Base-by-base conservation (phyloP, 2,888 invertebrate species). In the Agapostemon virescens region DNA sequence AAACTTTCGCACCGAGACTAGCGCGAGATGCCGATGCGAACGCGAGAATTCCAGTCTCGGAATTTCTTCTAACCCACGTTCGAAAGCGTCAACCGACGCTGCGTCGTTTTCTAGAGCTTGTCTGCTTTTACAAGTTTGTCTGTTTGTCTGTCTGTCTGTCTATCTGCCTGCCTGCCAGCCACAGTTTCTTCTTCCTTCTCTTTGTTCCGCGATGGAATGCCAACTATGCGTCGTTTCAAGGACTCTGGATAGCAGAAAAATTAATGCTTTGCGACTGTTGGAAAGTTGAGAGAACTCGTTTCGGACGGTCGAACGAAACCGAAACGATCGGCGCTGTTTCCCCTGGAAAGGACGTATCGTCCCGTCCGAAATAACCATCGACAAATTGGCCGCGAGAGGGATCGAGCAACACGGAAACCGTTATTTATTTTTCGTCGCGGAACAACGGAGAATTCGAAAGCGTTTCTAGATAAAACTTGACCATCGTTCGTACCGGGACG, bases 1-100 rank as follows among this genome's bases (percentile, higher is more conserved):
- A 58, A 79, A 84, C 84, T 84, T 80, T 84, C 80, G 77, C 78
- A 71, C 78, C 73, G 72, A 82, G 78, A 78, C 74, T 36, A 85
- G 85, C 81, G 85, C 80, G 81, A 81, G 84, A 83, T 77, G 68
- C 58, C 61, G 63, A 74, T 61, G 68, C 30, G 67, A 69, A 55
- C 82, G 77, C 75, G 79, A 84, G 82, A 84, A 79, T 69, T 81
- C 70, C 78, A 73, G 11, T 80, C 78, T 72, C 23, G 67, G 66
- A 67, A 71, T 69, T 77, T 81, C 79, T 82, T 83, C 33, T 79
- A 83, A 81, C 84, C 83, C 64, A 84, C 70, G 20, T 84, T 76
- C 30, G 30, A 20, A n/a, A 26, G 71, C 33, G 36, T 77, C 76
- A 77, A 20, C 38, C 40, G 40, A 40, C 72, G 71, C 45, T 11